phyloP scores from a whole-genome alignment of 2,797 vertebrate genomes.

The Danio albolineatus region DNA sequence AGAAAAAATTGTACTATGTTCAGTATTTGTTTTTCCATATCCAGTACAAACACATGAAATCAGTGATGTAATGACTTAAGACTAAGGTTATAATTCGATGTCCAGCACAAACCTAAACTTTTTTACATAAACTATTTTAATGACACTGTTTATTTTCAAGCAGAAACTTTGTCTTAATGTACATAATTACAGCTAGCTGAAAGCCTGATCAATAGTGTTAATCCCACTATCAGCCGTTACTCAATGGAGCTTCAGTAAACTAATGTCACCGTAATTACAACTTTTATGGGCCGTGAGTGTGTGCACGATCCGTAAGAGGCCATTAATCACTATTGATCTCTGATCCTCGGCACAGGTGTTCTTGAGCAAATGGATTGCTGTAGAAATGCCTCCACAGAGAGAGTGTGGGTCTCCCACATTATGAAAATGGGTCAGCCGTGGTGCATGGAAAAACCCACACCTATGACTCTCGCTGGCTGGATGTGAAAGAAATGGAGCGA shows the following conservation, averaged over 20 bases:
- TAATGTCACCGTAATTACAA: conserved; percentile 21
- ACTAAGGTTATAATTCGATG: neutral
- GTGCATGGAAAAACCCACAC: conserved; percentile 28
- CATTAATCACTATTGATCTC: conserved; percentile 45
- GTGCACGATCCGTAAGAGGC: conserved; percentile 13
- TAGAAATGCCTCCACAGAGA: conserved; percentile 10
- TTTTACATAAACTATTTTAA: neutral
- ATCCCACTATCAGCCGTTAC: conserved; percentile 6
- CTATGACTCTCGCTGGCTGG: conserved; percentile 4
- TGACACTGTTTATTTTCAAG: neutral
- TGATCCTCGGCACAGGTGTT: neutral
- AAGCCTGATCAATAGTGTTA: conserved; percentile 10
- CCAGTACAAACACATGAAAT: too few species aligned
- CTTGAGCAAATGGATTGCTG: conserved; percentile 7
- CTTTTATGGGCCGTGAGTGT: conserved; percentile 5
- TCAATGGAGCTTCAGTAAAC: conserved; percentile 5
- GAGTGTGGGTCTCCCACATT: conserved; percentile 19
- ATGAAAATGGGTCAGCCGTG: conserved; percentile 21
- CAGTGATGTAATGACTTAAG: too few species aligned
- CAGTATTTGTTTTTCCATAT: too few species aligned
- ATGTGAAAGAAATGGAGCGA: neutral
- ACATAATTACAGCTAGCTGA: neutral
- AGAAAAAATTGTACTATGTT: too few species aligned
- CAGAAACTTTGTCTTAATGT: neutral
- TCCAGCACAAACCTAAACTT: neutral